Evolutionary conservation across 2,113 vertebrate genomes (phyloP).

Genomic region (Syngnathoides biaculeatus): DNA sequence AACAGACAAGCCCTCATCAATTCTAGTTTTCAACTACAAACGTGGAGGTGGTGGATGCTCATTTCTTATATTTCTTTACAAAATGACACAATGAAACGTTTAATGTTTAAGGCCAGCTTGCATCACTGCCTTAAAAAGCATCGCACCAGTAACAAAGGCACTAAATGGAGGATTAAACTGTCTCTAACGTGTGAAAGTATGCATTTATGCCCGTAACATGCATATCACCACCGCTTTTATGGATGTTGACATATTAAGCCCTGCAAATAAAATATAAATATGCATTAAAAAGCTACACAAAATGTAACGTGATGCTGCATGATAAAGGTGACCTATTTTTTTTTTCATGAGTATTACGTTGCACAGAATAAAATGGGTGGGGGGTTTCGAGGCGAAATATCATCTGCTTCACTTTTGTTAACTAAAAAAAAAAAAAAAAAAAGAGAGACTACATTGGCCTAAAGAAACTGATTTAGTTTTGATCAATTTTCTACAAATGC

Average conservation of each 20-base stretch:
- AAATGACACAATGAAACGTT: slow-evolving; percentile 29
- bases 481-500: not conserved
- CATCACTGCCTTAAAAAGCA: slow-evolving; percentile 1
- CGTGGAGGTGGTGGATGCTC: not conserved
- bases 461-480: slow-evolving; percentile 7
- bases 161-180: slow-evolving; percentile 32
- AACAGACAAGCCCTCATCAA: slow-evolving; percentile 53
- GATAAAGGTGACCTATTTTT: not conserved
- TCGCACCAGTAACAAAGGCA: slow-evolving; percentile 42
- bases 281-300: slow-evolving; percentile 17
- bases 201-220: slow-evolving; percentile 29
- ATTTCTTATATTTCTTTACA: not conserved
- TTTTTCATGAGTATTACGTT: not conserved
- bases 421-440: not conserved
- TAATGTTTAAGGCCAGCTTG: not conserved
- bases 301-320: slow-evolving; percentile 13
- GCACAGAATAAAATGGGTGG: not conserved
- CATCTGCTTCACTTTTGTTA: not conserved
- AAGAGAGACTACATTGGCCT: slow-evolving; percentile 18
- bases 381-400: not conserved
- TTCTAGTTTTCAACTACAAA: slow-evolving; percentile 14
- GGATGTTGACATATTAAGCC: not conserved
- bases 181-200: slow-evolving; percentile 14
- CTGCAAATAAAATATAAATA: slow-evolving; percentile 23
- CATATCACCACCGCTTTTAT: slow-evolving; percentile 12